Evolutionary conservation across 2,888 invertebrate species (phyloP).

Genomic region (Phanerotoma sp.): DNA sequence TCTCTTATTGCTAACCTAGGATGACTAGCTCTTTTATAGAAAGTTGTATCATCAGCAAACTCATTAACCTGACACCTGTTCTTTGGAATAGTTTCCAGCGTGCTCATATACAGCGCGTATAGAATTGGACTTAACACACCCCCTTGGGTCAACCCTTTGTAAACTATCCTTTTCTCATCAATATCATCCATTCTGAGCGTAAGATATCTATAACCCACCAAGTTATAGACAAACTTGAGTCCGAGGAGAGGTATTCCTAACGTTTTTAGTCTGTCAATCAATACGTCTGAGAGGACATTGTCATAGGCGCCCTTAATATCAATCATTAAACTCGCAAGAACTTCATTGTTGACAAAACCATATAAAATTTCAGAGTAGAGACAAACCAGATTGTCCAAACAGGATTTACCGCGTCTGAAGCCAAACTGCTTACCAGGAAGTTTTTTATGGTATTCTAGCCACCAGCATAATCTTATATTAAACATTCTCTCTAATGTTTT

Average conservation of each 20-base stretch:
- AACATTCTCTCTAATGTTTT: slow-evolving; percentile 25
- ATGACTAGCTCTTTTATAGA: not conserved
- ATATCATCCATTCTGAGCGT: slow-evolving; percentile 11
- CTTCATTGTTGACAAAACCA: not conserved
- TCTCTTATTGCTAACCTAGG: not conserved
- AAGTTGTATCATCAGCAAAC: not conserved
- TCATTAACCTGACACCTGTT: not conserved
- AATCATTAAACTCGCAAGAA: slow-evolving; percentile 1
- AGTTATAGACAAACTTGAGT: slow-evolving; percentile 11
- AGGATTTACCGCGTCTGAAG: slow-evolving; percentile 7
- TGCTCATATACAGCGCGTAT: slow-evolving; percentile 9
- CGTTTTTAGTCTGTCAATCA: slow-evolving; percentile 6
- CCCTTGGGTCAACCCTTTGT: slow-evolving; percentile 15
- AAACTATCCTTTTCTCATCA: slow-evolving; percentile 3
- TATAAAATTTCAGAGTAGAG: not conserved
- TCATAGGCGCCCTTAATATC: slow-evolving; percentile 21
- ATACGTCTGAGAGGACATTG: slow-evolving; percentile 12
- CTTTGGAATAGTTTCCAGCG: not conserved
- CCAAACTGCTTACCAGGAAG: slow-evolving; percentile 8
- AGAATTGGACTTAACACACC: slow-evolving; percentile 16
- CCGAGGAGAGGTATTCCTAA: slow-evolving; percentile 9
- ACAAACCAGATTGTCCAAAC: not conserved
- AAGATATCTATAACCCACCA: not conserved
- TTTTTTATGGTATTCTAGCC: slow-evolving; percentile 11
- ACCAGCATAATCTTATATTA: slow-evolving; percentile 13